These are phyloP conservation scores for Arnoldichthys spilopterus DNA, from an alignment of 2,797 vertebrate genomes.

Conservation along the genomic window DNA sequence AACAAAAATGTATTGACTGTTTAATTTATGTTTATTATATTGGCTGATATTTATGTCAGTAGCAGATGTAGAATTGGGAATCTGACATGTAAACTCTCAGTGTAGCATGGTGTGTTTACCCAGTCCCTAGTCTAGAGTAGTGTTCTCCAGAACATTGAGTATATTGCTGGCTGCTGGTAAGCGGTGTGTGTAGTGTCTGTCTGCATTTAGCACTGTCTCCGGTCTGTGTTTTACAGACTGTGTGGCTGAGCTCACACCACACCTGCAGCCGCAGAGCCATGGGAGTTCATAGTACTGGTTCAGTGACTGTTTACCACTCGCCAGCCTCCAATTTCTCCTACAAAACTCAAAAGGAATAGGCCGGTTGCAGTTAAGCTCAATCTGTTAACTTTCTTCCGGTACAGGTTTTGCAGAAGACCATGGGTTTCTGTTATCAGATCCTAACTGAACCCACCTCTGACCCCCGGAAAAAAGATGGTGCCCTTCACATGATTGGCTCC, in stretches of 20 bases:
- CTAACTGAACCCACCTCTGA: slow-evolving; percentile 91
- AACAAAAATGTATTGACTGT: too few species aligned
- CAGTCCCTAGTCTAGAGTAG: too few species aligned
- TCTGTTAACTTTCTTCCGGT: background rate
- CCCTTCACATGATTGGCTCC: slow-evolving; percentile 98
- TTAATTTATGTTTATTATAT: too few species aligned
- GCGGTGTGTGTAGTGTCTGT: slow-evolving; percentile 85
- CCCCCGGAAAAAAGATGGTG: slow-evolving; percentile 97
- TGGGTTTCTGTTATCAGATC: slow-evolving; percentile 98
- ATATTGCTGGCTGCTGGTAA: slow-evolving; percentile 56
- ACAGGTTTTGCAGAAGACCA: slow-evolving; percentile 97
- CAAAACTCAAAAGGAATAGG: slow-evolving; percentile 49
- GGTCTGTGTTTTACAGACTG: slow-evolving; percentile 84
- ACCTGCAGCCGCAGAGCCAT: slow-evolving; percentile 85
- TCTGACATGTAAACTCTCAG: too few species aligned
- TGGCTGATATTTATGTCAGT: too few species aligned
- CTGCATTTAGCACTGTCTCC: slow-evolving; percentile 82
- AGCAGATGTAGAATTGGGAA: too few species aligned
- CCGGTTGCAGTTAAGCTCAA: background rate
- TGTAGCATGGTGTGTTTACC: too few species aligned
- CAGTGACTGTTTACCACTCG: slow-evolving; percentile 84
- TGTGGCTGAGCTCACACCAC: slow-evolving; percentile 81
- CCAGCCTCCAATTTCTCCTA: slow-evolving; percentile 84
- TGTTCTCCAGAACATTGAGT: too few species aligned
- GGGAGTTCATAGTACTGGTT: slow-evolving; percentile 97